These are phyloP conservation scores for Odontocolon sp. DNA, from an alignment of 2,888 invertebrate genomes.

Conservation along the genomic window DNA sequence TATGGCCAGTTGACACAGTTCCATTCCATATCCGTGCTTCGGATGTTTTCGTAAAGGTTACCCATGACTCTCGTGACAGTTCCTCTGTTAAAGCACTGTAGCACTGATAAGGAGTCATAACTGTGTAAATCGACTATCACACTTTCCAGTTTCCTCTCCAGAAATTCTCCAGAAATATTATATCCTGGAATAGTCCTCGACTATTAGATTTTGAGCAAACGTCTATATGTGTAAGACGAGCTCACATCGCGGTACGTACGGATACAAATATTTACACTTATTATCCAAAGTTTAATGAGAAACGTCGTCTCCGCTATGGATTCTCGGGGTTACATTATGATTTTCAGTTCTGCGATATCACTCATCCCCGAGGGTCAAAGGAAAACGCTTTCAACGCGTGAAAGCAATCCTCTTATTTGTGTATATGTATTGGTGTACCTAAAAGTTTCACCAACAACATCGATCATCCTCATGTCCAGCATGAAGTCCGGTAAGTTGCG, in stretches of 20 bases:
- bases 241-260: neutral
- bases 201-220: too few species aligned
- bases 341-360: conserved; percentile 33
- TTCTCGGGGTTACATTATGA: conserved; percentile 27
- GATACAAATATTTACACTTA: neutral
- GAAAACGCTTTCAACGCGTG: neutral
- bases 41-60: too few species aligned
- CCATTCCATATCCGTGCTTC: too few species aligned
- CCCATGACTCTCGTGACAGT: too few species aligned
- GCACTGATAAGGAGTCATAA: too few species aligned
- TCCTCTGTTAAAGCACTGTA: too few species aligned
- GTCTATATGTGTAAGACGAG: neutral
- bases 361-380: conserved; percentile 19
- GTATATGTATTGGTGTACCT: neutral
- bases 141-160: too few species aligned
- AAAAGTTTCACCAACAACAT: conserved; percentile 45
- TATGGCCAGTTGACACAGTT: too few species aligned
- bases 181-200: too few species aligned
- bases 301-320: conserved; percentile 1
- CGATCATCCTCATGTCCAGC: conserved; percentile 37
- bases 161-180: too few species aligned
- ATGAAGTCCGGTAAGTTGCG: conserved; percentile 1
- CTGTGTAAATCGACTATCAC: too few species aligned
- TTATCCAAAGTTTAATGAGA: conserved; percentile 4
- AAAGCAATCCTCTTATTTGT: conserved; percentile 5